Base-by-base conservation (phyloP, 2,888 invertebrate species). In the Dicycla oo region DNA sequence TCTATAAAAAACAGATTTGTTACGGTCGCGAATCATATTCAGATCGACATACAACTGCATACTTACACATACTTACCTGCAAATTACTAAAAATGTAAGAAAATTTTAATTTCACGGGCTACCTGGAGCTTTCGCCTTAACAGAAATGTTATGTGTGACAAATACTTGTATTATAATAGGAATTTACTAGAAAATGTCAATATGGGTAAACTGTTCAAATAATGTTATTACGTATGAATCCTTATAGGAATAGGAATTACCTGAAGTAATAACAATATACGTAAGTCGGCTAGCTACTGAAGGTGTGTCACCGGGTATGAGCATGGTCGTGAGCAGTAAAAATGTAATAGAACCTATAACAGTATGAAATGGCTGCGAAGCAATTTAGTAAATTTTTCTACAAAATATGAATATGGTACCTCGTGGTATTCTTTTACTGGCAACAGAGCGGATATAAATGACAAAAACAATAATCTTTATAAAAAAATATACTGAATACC, bases 301-400 rank as follows among this genome's bases (percentile, higher is more conserved):
- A 58, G 63, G 71, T 67, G 80, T 71, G 63, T 57, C 78, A 43
- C 43, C n/a, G 1, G 66, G 10, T 66, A 51, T 45, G n/a, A 23
- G 40, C 34, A 62, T 53, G n/a, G 56, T 63, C 43, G 54, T 51
- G 26, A 58, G 11, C 38, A 53, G 18, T 79, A 57, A 65, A 63
- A 66, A n/a, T 30, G 26, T 67, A 56, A 64, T 45, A 68, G n/a
- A n/a, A n/a, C 1, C 30, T 56, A 49, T 65, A 67, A 64, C 65
- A 72, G 34, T 60, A 67, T 71, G 45, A 79, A 71, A 73, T 64
- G 11, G 23, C 67, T 23, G 34, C 57, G 26, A 47, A 45, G 23
- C 0, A 11, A 38, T 51, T 8, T 40, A 26, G 11, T 3, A 15
- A 10, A 3, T 23, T 23, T 30, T 45, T 26, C 0, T 10, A 34